Evolutionary conservation across 2,797 vertebrate genomes (phyloP).

Genomic region (Columba guinea): DNA sequence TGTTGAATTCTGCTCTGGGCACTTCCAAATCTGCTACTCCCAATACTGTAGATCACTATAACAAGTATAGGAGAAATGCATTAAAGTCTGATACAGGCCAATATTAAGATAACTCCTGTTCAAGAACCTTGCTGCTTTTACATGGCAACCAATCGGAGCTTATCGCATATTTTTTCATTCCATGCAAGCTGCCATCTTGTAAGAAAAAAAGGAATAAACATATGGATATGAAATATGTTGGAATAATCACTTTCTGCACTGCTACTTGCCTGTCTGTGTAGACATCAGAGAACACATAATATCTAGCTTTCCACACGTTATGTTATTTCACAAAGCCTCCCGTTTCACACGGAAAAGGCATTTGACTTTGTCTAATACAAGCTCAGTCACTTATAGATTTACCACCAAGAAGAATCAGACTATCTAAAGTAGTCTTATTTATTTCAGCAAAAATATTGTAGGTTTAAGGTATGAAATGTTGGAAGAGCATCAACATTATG

Average conservation of each 20-base stretch:
- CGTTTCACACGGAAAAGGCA: constrained; percentile 44
- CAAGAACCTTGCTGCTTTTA: constrained; percentile 11
- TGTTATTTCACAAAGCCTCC: constrained; percentile 65
- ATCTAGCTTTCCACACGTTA: constrained; percentile 47
- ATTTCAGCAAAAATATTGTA: background rate
- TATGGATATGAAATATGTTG: constrained; percentile 67
- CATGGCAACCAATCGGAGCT: background rate
- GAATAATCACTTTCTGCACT: constrained; percentile 65
- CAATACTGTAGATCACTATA: background rate
- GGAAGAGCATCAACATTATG: background rate
- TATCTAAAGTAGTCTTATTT: background rate
- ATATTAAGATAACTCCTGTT: background rate
- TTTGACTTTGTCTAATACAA: constrained; percentile 59
- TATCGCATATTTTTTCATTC: constrained; percentile 18
- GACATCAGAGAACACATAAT: constrained; percentile 64
- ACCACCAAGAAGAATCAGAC: background rate
- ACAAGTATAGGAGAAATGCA: background rate
- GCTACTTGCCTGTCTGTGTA: constrained; percentile 60
- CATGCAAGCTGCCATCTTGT: constrained; percentile 64
- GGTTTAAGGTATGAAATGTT: background rate
- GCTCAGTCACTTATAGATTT: constrained; percentile 13
- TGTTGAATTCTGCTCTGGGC: background rate
- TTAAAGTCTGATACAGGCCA: background rate
- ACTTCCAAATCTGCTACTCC: background rate
- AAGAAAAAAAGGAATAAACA: constrained; percentile 62